A percentile compares a stretch with the other conserved stretches of the same genome.
phyloP scores from a whole-genome alignment of 92 coral and sea anemone genomes.

The Epizoanthus ramosus region DNA sequence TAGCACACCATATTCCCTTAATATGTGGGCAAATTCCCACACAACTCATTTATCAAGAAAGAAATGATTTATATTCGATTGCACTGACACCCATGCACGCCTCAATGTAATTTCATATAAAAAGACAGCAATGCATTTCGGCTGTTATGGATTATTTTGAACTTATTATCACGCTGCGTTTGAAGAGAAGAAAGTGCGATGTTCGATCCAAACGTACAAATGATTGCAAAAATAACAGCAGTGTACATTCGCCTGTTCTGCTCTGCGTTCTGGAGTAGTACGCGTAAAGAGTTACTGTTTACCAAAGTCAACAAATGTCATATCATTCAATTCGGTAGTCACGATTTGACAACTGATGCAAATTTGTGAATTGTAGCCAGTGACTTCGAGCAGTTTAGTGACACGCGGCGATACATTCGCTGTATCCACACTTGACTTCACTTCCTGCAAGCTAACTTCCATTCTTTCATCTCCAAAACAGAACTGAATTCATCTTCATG shows the following conservation, averaged over 20 bases:
- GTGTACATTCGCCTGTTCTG: slow-evolving; percentile 1
- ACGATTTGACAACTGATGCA: slow-evolving; percentile 28
- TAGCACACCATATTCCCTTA: not conserved
- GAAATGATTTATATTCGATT: not conserved
- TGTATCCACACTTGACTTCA: slow-evolving; percentile 5
- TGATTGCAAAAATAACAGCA: not conserved
- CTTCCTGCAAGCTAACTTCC: slow-evolving; percentile 1
- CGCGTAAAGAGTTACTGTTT: slow-evolving; percentile 20
- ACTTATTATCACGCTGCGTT: not conserved
- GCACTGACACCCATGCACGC: not conserved
- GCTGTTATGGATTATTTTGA: not conserved
- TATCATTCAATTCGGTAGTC: slow-evolving; percentile 35
- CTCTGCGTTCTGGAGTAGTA: not conserved
- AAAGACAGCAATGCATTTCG: too few species aligned
- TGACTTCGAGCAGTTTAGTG: not conserved
- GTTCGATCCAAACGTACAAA: not conserved
- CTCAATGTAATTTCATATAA: not conserved
- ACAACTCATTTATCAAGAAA: slow-evolving; percentile 18
- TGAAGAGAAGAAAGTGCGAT: not conserved
- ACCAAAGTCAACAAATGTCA: slow-evolving; percentile 43
- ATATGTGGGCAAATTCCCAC: not conserved
- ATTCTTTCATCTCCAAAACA: slow-evolving; percentile 8
- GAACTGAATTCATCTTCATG: not conserved
- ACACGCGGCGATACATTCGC: not conserved
- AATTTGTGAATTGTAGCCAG: slow-evolving; percentile 15